A percentile compares a stretch with the other conserved stretches of the same genome.
phyloP scores from a whole-genome alignment of 1,140 invertebrate species.

The Mycetomoellerius zeteki region DNA sequence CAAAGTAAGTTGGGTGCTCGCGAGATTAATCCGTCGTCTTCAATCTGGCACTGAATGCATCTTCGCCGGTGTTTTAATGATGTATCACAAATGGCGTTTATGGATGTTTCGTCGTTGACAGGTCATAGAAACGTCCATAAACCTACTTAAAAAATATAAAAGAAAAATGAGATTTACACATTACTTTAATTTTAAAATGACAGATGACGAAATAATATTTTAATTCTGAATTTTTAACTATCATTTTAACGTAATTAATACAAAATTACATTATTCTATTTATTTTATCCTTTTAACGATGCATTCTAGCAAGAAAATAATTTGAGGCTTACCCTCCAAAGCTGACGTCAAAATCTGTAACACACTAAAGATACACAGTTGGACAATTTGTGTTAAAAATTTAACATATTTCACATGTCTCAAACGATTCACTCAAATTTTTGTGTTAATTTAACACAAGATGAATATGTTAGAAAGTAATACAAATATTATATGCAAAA shows the following conservation, averaged over 20 bases:
- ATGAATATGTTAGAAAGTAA: too few species aligned
- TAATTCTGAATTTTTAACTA: neutral
- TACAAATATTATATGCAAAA: too few species aligned
- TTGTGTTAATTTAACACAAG: too few species aligned
- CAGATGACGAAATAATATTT: neutral
- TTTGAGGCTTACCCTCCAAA: neutral
- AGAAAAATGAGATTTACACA: neutral
- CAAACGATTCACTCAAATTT: too few species aligned
- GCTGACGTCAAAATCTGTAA: too few species aligned
- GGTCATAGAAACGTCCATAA: neutral
- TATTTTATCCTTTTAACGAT: too few species aligned
- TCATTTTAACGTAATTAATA: neutral
- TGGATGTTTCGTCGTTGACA: neutral
- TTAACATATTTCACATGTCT: too few species aligned
- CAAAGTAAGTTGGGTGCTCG: constrained; percentile 18
- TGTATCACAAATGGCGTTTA: neutral
- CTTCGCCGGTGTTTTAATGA: neutral
- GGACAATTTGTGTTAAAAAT: too few species aligned
- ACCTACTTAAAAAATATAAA: neutral
- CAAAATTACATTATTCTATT: neutral
- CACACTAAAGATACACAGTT: too few species aligned
- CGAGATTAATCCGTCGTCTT: constrained; percentile 28
- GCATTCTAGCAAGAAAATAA: neutral
- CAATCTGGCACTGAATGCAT: neutral
- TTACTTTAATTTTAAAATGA: neutral